These are phyloP conservation scores for Heliconius hermathena DNA, from an alignment of 1,140 invertebrate genomes.

Conservation along the genomic window DNA sequence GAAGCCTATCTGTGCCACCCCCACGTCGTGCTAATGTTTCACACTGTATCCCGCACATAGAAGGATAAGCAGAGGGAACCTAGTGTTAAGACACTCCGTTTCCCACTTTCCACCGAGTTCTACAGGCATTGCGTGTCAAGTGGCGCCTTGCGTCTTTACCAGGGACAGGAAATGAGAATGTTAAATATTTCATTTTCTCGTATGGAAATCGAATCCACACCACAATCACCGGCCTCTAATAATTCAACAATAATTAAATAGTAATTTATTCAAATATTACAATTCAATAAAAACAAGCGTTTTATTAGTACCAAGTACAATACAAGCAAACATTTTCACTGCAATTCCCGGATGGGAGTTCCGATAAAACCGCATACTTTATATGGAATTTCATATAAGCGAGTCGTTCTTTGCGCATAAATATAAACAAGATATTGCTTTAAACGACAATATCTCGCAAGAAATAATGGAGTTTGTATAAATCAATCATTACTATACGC, in stretches of 20 bases:
- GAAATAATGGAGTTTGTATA: slow-evolving; percentile 7
- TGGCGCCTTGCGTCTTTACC: too few relatives aligned
- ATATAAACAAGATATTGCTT: slow-evolving; percentile 14
- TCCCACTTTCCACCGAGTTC: too few relatives aligned
- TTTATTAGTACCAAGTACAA: slow-evolving; percentile 13
- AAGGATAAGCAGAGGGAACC: too few relatives aligned
- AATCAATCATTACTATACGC: slow-evolving; percentile 13
- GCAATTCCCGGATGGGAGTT: slow-evolving; percentile 26
- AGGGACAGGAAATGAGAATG: too few relatives aligned
- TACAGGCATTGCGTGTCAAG: too few relatives aligned
- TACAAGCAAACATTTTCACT: slow-evolving; percentile 20
- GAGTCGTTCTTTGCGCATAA: slow-evolving; percentile 6
- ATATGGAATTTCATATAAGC: slow-evolving; percentile 18
- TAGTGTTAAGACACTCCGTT: too few relatives aligned
- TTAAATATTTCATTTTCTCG: too few relatives aligned
- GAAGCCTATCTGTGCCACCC: slow-evolving; percentile 34
- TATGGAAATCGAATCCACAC: too few relatives aligned
- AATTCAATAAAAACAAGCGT: not conserved
- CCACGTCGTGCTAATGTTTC: too few relatives aligned
- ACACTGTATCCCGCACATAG: too few relatives aligned
- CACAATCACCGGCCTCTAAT: not conserved
- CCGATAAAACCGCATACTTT: slow-evolving; percentile 21
- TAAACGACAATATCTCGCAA: slow-evolving; percentile 2
- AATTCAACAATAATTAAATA: not conserved
- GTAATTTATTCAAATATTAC: not conserved